Percentiles rank a stretch among this genome's conserved stretches.
Evolutionary conservation across 1,140 invertebrate species (phyloP).

Genomic region (Zaprionus vittiger): DNA sequence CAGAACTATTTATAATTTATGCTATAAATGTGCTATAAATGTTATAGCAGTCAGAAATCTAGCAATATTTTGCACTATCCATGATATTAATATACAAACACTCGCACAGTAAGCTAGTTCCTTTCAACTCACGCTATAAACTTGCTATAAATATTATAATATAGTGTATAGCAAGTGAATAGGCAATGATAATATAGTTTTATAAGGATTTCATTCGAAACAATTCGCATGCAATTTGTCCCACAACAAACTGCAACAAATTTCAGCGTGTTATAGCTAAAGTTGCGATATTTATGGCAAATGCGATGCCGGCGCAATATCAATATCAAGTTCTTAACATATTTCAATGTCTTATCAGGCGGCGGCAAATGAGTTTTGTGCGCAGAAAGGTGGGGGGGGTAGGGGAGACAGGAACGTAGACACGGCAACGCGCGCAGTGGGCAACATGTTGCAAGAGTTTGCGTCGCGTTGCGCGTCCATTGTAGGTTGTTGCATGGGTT

Average conservation of each 20-base stretch:
- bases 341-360: constrained; percentile 79
- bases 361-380: constrained; percentile 72
- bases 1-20: neutral
- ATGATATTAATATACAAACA: too few relatives aligned
- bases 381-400: constrained; percentile 1
- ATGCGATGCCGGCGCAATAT: constrained; percentile 68
- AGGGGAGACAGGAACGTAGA: neutral
- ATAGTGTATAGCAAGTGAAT: neutral
- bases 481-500: constrained; percentile 74
- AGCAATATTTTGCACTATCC: too few relatives aligned
- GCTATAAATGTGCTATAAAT: neutral
- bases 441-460: constrained; percentile 73
- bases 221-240: constrained; percentile 3
- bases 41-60: neutral
- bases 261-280: constrained; percentile 50
- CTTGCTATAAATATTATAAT: neutral
- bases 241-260: constrained; percentile 27
- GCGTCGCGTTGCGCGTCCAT: constrained; percentile 47
- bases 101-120: too few relatives aligned
- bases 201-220: neutral
- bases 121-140: neutral
- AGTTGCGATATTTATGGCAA: constrained; percentile 72
- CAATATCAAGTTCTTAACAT: constrained; percentile 77
- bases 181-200: neutral
- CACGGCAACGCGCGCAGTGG: constrained; percentile 22